Evolutionary conservation across 2,113 vertebrate genomes (phyloP).

Genomic region (Procavia capensis): DNA sequence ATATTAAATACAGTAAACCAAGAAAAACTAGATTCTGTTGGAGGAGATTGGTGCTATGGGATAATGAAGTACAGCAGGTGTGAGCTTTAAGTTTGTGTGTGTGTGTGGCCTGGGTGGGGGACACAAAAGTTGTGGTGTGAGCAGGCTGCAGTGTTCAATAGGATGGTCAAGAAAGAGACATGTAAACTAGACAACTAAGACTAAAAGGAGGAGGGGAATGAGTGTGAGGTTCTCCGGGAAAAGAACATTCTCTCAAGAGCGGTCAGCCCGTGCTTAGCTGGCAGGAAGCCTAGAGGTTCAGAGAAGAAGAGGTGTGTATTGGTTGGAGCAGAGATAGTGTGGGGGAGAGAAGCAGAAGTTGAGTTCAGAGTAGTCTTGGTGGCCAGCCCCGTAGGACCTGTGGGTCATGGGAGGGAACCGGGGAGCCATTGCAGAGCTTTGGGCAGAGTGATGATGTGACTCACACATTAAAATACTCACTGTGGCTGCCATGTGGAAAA

Average conservation of each 20-base stretch:
- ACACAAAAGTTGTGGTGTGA: neutral
- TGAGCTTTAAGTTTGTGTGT: accelerated
- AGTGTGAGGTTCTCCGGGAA: neutral
- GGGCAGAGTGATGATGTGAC: neutral
- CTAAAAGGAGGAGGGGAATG: neutral
- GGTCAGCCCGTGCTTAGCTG: neutral
- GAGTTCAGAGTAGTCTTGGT: neutral
- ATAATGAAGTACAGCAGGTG: neutral
- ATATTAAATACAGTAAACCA: neutral
- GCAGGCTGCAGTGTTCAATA: neutral
- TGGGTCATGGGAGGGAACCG: too few relatives aligned
- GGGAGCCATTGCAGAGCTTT: neutral
- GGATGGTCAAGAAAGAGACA: neutral
- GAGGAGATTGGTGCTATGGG: neutral
- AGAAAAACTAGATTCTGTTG: neutral
- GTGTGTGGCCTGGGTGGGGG: accelerated
- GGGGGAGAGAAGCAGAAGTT: neutral
- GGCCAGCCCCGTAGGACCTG: accelerated
- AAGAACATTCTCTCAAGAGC: neutral
- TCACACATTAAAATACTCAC: too few relatives aligned
- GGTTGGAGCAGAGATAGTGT: neutral
- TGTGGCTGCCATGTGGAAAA: neutral
- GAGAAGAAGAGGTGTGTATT: neutral
- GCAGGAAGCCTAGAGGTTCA: too few relatives aligned
- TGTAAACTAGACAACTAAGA: neutral